A percentile compares a stretch with the other conserved stretches of the same genome.
These are phyloP conservation scores for Panurus biarmicus DNA, from an alignment of 2,113 vertebrate species.

Conservation along the genomic window DNA sequence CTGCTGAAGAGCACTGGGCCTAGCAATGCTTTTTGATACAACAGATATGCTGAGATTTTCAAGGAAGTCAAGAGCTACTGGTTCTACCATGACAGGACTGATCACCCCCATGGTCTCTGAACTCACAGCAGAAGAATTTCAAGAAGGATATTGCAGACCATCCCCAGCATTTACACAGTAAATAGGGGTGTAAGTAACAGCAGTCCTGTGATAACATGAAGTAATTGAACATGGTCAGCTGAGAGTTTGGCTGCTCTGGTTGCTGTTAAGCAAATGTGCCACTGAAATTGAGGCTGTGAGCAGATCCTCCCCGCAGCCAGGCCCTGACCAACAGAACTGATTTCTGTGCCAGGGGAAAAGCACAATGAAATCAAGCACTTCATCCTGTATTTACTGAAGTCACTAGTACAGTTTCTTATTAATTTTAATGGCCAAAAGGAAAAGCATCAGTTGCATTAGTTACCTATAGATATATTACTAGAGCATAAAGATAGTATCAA, in stretches of 20 bases:
- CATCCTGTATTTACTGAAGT: not conserved
- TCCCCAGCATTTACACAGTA: not conserved
- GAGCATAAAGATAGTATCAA: slow-evolving; percentile 1
- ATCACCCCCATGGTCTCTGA: not conserved
- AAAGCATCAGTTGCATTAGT: slow-evolving; percentile 16
- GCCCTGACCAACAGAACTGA: slow-evolving; percentile 3
- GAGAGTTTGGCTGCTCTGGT: not conserved
- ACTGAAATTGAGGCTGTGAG: not conserved
- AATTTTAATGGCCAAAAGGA: slow-evolving; percentile 27
- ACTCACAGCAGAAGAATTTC: not conserved
- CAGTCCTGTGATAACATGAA: not conserved
- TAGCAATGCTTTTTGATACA: not conserved
- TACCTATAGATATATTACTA: not conserved
- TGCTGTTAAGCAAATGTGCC: not conserved
- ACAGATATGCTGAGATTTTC: not conserved
- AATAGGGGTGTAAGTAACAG: too few relatives aligned
- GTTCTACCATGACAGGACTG: not conserved
- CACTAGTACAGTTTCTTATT: not conserved
- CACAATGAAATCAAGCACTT: not conserved
- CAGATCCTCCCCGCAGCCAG: not conserved
- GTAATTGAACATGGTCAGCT: not conserved
- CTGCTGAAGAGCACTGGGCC: not conserved
- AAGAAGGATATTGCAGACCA: not conserved
- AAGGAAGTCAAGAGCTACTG: not conserved
- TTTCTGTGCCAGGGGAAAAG: not conserved